Base-by-base conservation (phyloP, 1,140 invertebrate species). In the Frieseomelitta varia region DNA sequence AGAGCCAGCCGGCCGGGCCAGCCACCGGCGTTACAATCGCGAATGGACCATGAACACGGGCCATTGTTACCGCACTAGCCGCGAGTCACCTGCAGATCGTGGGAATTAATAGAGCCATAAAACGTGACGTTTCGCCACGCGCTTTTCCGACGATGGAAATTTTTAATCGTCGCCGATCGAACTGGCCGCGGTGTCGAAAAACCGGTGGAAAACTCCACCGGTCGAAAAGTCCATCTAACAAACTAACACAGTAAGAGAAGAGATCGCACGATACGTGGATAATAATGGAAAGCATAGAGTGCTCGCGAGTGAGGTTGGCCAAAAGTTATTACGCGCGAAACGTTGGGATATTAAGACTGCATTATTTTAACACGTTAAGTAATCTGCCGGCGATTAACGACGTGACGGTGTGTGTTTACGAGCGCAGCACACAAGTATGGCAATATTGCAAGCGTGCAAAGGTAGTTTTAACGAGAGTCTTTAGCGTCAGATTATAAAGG, bases 41-140 rank as follows among this genome's bases (percentile, higher is more conserved):
- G 78, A 68, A 83, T 81, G 84, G 83, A 86, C 77, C 78, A 69
- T 63, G 81, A 63, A 78, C 65, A 82, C 53, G 65, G 39, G 63
- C 78, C 88, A 91, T 92, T 92, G 91, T 91, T 90, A 87, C 87
- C 74, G 69, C 73, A 85, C 88, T 90, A 86, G 87, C 85, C 67
- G 67, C 65, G 78, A 88, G 91, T 91, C 91, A 89, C 80, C 77
- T 84, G 85, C 91, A 92, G 91, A 78, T 90, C 84, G 85, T 82
- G 69, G 63, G 85, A 90, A 91, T 91, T 91, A 91, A 91, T 91
- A 74, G 85, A 76, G 75, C 81, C 65, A 89, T 89, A 81, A 65
- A 88, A 74, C 69, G 51, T 27, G 63, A 61, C 27, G 76, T 79
- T 2, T 68, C 80, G 67, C 47, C 21, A n/a, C 17, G 75, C 55